A percentile compares a stretch with the other conserved stretches of the same genome.
Conservation (phyloP, 2,888 invertebrate genomes). For the Harpalus rubripes region DNA sequence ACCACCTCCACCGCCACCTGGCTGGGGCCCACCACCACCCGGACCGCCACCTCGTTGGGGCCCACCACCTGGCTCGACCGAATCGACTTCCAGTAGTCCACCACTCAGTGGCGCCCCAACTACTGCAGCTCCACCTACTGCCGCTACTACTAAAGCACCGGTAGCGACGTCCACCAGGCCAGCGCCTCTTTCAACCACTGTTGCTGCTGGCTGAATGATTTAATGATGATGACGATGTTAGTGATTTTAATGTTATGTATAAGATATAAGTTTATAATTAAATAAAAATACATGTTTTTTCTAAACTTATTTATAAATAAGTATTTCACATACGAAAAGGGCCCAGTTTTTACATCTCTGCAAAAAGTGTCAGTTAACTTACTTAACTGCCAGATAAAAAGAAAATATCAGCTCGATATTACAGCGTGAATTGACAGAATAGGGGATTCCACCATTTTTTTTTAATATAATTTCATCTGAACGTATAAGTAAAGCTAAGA, state of each 20-base stretch:
- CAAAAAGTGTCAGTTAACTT: no score
- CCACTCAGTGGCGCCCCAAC: not conserved
- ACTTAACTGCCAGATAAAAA: no score
- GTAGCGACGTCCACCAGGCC: not conserved
- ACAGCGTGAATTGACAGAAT: no score
- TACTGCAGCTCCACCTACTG: not conserved
- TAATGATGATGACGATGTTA: not conserved
- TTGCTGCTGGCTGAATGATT: not conserved
- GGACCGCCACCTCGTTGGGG: not conserved
- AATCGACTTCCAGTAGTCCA: not conserved
- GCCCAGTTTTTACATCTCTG: no score
- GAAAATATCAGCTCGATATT: no score
- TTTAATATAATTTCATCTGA: no score
- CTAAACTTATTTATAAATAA: no score
- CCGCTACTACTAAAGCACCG: not conserved
- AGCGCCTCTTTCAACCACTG: not conserved
- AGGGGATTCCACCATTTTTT: no score
- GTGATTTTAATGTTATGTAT: not conserved
- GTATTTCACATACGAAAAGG: no score
- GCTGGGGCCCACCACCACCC: not conserved
- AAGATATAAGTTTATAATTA: not conserved
- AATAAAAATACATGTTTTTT: no score
- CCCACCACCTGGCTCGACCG: not conserved
- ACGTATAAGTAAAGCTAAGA: no score
- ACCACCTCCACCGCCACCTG: conserved; percentile 39